phyloP scores from a whole-genome alignment of 2,888 invertebrate species.

The Hypercompe scribonia region DNA sequence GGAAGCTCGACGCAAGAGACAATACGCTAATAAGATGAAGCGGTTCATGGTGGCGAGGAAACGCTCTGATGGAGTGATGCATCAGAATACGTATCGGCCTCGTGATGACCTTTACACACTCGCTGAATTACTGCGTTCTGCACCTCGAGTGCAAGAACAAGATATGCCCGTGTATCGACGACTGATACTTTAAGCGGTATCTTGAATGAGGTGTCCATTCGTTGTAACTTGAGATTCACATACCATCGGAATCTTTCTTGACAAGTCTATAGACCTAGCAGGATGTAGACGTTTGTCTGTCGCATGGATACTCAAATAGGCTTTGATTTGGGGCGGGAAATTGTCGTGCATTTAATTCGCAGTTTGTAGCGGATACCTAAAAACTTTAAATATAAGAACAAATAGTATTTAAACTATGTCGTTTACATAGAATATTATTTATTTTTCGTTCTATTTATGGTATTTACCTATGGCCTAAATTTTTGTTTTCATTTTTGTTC shows the following conservation, averaged over 20 bases:
- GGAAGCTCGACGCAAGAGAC: conserved; percentile 82
- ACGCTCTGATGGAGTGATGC: conserved; percentile 77
- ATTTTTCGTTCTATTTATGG: conserved; percentile 2
- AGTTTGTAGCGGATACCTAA: conserved; percentile 76
- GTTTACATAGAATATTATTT: conserved; percentile 38
- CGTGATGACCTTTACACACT: conserved; percentile 87
- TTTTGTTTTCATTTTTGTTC: conserved; percentile 2
- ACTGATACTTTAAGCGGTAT: conserved; percentile 84
- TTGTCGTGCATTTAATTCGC: conserved; percentile 82
- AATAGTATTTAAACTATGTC: conserved; percentile 57
- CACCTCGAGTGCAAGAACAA: conserved; percentile 84
- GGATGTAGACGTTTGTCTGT: conserved; percentile 41
- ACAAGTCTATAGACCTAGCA: not conserved
- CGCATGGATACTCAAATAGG: conserved; percentile 59
- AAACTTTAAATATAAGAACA: conserved; percentile 61
- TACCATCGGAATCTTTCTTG: conserved; percentile 34
- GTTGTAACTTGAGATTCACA: conserved; percentile 48
- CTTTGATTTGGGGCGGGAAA: conserved; percentile 68
- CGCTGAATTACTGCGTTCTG: conserved; percentile 85
- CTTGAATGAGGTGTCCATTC: conserved; percentile 59
- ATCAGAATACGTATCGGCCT: conserved; percentile 79
- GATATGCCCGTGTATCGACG: conserved; percentile 88
- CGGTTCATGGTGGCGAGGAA: conserved; percentile 89
- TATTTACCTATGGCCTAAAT: conserved; percentile 64
- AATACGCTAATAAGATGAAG: conserved; percentile 84